Conservation (phyloP, 2,888 invertebrate genomes). For the Eupelmus urozonus region DNA sequence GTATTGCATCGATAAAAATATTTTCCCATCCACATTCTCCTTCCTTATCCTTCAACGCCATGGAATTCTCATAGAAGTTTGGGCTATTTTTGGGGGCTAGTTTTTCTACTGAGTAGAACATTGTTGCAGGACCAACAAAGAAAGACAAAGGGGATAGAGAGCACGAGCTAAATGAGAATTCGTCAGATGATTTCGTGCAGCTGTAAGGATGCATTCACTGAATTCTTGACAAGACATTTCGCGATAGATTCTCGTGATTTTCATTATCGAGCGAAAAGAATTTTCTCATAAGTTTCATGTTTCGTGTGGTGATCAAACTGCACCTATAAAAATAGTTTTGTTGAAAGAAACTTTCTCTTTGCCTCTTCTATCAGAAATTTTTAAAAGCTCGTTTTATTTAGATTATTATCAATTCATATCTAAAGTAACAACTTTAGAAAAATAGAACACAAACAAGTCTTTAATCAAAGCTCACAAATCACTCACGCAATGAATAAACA, state of each 20-base stretch:
- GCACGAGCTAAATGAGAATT: conserved; percentile 53
- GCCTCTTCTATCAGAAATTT: too few relatives aligned
- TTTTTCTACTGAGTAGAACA: background rate
- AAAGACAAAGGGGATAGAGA: conserved; percentile 25
- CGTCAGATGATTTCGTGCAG: conserved; percentile 56
- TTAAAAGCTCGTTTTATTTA: too few relatives aligned
- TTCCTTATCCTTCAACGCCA: too few relatives aligned
- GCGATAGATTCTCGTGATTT: conserved; percentile 28
- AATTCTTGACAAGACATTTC: conserved; percentile 21
- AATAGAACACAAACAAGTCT: too few relatives aligned
- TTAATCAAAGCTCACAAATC: too few relatives aligned
- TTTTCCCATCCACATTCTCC: too few relatives aligned
- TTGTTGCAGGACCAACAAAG: background rate
- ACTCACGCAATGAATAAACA: too few relatives aligned
- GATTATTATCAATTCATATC: too few relatives aligned
- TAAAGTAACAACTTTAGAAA: too few relatives aligned
- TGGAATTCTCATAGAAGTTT: conserved; percentile 11
- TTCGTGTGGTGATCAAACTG: background rate
- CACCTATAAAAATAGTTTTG: too few relatives aligned
- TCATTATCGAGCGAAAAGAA: conserved; percentile 16
- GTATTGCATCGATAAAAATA: too few relatives aligned
- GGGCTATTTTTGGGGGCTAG: background rate
- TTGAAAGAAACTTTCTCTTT: too few relatives aligned
- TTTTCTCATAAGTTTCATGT: conserved; percentile 27
- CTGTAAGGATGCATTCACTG: conserved; percentile 27